A percentile compares a stretch with the other conserved stretches of the same genome.
These are phyloP conservation scores for Hyperoplus immaculatus DNA, from an alignment of 2,797 vertebrate genomes.

Conservation along the genomic window DNA sequence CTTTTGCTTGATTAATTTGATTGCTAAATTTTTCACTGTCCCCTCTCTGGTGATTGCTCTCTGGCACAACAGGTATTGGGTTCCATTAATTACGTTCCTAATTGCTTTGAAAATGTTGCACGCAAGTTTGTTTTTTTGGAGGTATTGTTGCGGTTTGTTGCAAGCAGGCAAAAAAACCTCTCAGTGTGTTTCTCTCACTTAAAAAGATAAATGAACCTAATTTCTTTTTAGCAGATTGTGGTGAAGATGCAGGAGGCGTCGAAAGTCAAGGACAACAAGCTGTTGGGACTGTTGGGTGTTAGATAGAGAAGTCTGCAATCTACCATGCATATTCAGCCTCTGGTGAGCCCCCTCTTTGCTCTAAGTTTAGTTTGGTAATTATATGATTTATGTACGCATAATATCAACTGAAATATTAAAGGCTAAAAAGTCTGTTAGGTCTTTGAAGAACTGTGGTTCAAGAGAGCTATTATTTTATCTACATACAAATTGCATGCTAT, in stretches of 20 bases:
- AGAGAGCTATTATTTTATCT: not conserved
- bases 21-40: conserved; percentile 84
- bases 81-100: conserved; percentile 84
- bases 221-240: conserved; percentile 62
- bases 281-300: conserved; percentile 14
- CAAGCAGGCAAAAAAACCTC: conserved; percentile 39
- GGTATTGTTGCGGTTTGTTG: conserved; percentile 51
- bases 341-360: not conserved
- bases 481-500: not conserved
- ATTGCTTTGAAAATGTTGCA: conserved; percentile 84
- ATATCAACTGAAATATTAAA: not conserved
- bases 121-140: conserved; percentile 72
- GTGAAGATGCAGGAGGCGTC: conserved; percentile 48
- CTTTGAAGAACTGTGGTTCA: not conserved
- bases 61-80: conserved; percentile 77
- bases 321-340: not conserved
- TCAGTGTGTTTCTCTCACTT: conserved; percentile 61
- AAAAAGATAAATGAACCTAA: conserved; percentile 77
- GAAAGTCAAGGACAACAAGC: conserved; percentile 47
- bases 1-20: conserved; percentile 84
- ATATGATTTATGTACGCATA: not conserved
- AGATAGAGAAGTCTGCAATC: conserved; percentile 23
- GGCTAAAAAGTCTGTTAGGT: not conserved
- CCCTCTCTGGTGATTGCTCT: conserved; percentile 71
- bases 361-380: too few species aligned